Percentiles rank a stretch among this genome's conserved stretches.
Conservation (phyloP, 2,888 invertebrate species). For the Drosophila merina region DNA sequence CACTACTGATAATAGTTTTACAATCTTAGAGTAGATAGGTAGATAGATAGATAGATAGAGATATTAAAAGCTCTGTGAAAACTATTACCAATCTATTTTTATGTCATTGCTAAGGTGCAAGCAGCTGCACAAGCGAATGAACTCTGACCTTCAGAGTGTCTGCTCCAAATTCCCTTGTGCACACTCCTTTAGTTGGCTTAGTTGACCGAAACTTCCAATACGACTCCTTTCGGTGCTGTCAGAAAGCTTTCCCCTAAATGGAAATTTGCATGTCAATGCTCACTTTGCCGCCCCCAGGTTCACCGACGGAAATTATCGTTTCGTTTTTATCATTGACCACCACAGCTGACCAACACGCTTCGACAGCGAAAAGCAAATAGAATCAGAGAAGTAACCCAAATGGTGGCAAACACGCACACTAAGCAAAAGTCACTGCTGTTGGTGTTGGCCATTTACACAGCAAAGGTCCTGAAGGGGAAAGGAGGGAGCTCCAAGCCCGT, state of each 20-base stretch:
- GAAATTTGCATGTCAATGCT: constrained; percentile 69
- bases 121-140: constrained; percentile 14
- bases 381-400: constrained; percentile 28
- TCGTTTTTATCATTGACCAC: constrained; percentile 60
- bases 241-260: constrained; percentile 68
- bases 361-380: constrained; percentile 29
- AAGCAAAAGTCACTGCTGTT: constrained; percentile 10
- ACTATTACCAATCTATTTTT: background rate
- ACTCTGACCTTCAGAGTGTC: constrained; percentile 29
- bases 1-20: background rate
- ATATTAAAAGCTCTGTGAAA: too few relatives aligned
- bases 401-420: constrained; percentile 35
- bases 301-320: constrained; percentile 66
- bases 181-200: background rate
- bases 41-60: too few relatives aligned
- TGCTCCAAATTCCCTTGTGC: background rate
- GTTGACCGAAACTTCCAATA: background rate
- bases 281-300: constrained; percentile 55
- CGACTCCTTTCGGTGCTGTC: constrained; percentile 34
- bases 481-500: constrained; percentile 4
- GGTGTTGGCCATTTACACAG: constrained; percentile 40
- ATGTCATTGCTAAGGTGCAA: background rate
- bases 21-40: background rate
- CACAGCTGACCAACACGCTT: constrained; percentile 23
- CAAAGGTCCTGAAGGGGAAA: background rate